Evolutionary conservation across 2,888 invertebrate genomes (phyloP).

Genomic region (Silvanus unidentatus): DNA sequence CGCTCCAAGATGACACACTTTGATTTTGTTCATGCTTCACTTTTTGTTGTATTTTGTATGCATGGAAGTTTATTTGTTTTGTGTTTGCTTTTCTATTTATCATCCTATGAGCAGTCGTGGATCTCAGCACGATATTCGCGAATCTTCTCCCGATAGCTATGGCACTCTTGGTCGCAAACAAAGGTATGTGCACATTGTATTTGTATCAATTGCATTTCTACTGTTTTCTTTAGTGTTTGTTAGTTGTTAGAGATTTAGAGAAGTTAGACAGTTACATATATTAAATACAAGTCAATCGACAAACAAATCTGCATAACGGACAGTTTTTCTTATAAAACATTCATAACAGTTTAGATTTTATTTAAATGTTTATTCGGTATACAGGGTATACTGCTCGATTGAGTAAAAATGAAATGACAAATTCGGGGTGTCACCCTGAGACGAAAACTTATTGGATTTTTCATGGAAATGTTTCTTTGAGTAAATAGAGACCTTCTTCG

Average conservation of each 20-base stretch:
- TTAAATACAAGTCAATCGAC: no score
- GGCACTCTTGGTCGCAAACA: conserved; percentile 63
- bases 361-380: no score
- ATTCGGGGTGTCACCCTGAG: no score
- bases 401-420: no score
- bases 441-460: no score
- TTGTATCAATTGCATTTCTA: conserved; percentile 16
- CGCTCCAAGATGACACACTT: neutral
- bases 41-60: conserved; percentile 22
- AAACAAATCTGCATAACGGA: no score
- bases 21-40: conserved; percentile 1
- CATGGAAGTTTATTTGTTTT: conserved; percentile 23
- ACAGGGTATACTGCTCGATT: no score
- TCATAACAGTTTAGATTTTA: no score
- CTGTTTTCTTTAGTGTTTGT: conserved; percentile 30
- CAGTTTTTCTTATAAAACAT: no score
- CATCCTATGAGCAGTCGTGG: conserved; percentile 55
- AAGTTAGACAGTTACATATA: no score
- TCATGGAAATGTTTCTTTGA: no score
- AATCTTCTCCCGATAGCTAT: conserved; percentile 67
- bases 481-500: no score
- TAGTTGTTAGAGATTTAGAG: conserved; percentile 61
- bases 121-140: conserved; percentile 69
- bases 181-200: conserved; percentile 56
- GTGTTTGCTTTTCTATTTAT: conserved; percentile 35